A percentile compares a stretch with the other conserved stretches of the same genome.
phyloP scores from a whole-genome alignment of 2,888 invertebrate species.

The Mongoloraphidia duomilia region DNA sequence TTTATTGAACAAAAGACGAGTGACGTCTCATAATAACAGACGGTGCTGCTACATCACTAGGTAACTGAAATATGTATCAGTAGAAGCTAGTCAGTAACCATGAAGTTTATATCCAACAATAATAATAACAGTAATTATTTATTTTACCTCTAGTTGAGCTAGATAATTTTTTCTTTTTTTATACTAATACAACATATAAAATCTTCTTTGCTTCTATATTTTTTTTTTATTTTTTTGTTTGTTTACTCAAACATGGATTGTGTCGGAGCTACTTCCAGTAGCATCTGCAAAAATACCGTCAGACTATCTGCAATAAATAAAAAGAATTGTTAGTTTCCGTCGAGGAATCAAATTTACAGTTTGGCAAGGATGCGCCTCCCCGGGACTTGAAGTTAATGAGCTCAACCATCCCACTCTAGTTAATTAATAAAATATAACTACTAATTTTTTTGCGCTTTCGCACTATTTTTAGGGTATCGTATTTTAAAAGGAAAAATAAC shows the following conservation, averaged over 20 bases:
- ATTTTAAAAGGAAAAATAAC: neutral
- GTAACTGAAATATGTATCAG: no score
- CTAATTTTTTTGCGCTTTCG: no score
- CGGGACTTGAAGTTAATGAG: no score
- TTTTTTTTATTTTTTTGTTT: constrained; percentile 5
- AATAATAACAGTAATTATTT: constrained; percentile 8
- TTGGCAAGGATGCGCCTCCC: no score
- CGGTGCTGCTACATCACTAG: no score
- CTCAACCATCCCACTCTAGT: no score
- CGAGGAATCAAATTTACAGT: no score
- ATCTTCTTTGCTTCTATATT: constrained; percentile 1
- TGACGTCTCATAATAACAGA: no score
- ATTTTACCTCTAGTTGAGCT: constrained; percentile 3
- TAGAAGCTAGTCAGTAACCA: constrained; percentile 9
- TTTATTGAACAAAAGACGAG: no score
- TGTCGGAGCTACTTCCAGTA: constrained; percentile 82
- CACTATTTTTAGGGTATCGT: no score
- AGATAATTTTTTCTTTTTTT: constrained; percentile 1
- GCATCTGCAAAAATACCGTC: constrained; percentile 78
- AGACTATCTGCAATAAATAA: constrained; percentile 56
- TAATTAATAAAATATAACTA: no score
- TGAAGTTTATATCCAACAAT: constrained; percentile 19
- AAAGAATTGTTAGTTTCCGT: constrained; percentile 1
- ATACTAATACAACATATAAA: neutral
- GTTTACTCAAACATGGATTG: constrained; percentile 56